These are phyloP conservation scores for Temnothorax longispinosus DNA, from an alignment of 1,140 invertebrate species.

Conservation along the genomic window DNA sequence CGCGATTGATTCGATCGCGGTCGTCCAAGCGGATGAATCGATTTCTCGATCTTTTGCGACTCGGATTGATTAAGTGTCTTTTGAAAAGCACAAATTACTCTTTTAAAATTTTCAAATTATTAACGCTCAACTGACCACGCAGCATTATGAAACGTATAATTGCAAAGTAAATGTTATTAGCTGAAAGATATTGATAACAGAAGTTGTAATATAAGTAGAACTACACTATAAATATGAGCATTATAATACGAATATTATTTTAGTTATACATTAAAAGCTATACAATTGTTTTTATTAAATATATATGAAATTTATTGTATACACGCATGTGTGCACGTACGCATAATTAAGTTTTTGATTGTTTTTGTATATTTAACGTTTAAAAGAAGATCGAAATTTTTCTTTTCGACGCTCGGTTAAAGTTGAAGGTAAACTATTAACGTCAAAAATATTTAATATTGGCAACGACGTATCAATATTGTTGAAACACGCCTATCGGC, in stretches of 20 bases:
- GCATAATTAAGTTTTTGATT: constrained; percentile 3
- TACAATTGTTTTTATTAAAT: neutral
- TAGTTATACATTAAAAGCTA: neutral
- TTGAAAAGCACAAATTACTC: neutral
- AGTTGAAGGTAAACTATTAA: neutral
- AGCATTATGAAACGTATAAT: constrained; percentile 29
- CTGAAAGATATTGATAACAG: neutral
- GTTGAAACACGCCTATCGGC: neutral
- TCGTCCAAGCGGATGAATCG: constrained; percentile 36
- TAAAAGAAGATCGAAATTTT: neutral
- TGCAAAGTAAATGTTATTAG: constrained; percentile 12
- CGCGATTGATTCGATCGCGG: constrained; percentile 55
- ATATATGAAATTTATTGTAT: neutral
- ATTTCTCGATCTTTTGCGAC: constrained; percentile 32
- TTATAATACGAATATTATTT: neutral
- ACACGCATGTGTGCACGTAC: neutral
- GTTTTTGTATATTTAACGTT: neutral
- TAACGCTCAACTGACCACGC: neutral
- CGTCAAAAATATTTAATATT: neutral
- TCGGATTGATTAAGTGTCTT: neutral
- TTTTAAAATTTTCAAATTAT: constrained; percentile 28
- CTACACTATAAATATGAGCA: neutral
- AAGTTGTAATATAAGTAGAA: neutral
- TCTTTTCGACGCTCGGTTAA: neutral
- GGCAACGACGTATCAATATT: neutral